Evolutionary conservation across 35 echinoderm and acorn worm species (phyloP).

Genomic region (Lytechinus pictus): DNA sequence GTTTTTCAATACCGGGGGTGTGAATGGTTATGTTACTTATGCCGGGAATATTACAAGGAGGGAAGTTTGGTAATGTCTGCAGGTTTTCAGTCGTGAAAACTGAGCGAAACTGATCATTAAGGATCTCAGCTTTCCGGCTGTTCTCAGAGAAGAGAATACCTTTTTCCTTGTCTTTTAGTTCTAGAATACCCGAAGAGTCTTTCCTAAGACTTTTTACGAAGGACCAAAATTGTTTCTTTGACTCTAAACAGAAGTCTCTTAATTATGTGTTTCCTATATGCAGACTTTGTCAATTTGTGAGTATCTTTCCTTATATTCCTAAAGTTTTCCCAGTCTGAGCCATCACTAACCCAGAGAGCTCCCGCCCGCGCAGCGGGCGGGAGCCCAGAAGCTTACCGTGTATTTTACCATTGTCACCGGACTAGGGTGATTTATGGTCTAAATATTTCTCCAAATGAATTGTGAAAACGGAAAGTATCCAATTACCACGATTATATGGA

Average conservation of each 20-base stretch:
- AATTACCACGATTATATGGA: no score
- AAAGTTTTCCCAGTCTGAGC: conserved; percentile 51
- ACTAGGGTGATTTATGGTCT: no score
- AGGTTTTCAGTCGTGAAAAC: conserved; percentile 49
- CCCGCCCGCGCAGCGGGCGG: no score
- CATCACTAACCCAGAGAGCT: no score
- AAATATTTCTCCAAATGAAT: no score
- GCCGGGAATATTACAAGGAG: conserved; percentile 16
- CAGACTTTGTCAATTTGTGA: conserved; percentile 35
- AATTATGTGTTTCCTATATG: neutral
- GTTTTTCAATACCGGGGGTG: conserved; percentile 40
- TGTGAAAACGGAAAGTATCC: no score
- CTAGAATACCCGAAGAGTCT: conserved; percentile 42
- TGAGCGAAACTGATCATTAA: conserved; percentile 48
- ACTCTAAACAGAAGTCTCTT: conserved; percentile 54
- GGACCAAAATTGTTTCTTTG: conserved; percentile 62
- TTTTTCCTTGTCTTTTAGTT: conserved; percentile 58
- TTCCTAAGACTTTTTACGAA: conserved; percentile 41
- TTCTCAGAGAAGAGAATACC: conserved; percentile 28
- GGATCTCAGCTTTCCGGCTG: conserved; percentile 48
- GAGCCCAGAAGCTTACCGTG: no score
- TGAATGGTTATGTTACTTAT: conserved; percentile 36
- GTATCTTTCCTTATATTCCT: conserved; percentile 41
- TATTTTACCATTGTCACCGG: no score
- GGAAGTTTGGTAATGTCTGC: neutral